Conservation (phyloP, 2,888 invertebrate species). For the Bombyx huttoni region DNA sequence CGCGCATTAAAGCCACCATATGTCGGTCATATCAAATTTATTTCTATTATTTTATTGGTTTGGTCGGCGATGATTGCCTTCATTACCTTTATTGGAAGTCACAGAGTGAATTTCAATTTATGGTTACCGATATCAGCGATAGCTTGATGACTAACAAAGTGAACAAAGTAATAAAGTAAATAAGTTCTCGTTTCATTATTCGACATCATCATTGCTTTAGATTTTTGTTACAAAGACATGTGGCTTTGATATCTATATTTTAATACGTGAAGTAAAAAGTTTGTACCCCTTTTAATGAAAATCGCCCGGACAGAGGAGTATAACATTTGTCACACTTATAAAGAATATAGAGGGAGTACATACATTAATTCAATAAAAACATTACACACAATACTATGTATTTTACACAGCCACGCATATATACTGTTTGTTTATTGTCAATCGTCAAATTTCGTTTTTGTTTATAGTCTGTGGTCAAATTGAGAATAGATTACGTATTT, state of each 20-base stretch:
- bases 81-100: constrained; percentile 70
- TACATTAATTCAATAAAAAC: no score
- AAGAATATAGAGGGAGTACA: no score
- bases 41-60: constrained; percentile 72
- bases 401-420: no score
- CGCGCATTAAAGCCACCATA: constrained; percentile 65
- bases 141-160: constrained; percentile 63
- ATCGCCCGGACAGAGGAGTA: no score
- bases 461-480: no score
- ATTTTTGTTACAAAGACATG: neutral
- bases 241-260: neutral
- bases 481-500: no score
- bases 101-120: constrained; percentile 68
- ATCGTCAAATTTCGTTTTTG: no score
- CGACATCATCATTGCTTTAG: constrained; percentile 3
- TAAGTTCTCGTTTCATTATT: constrained; percentile 31
- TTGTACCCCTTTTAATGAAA: no score
- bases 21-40: constrained; percentile 73
- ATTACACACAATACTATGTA: no score
- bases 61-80: constrained; percentile 61
- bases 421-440: no score
- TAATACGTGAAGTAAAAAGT: no score
- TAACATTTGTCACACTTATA: no score
- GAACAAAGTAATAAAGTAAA: constrained; percentile 61
- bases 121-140: constrained; percentile 60